These are phyloP conservation scores for Leptura quadrifasciata DNA, from an alignment of 2,888 invertebrate species.

Conservation along the genomic window DNA sequence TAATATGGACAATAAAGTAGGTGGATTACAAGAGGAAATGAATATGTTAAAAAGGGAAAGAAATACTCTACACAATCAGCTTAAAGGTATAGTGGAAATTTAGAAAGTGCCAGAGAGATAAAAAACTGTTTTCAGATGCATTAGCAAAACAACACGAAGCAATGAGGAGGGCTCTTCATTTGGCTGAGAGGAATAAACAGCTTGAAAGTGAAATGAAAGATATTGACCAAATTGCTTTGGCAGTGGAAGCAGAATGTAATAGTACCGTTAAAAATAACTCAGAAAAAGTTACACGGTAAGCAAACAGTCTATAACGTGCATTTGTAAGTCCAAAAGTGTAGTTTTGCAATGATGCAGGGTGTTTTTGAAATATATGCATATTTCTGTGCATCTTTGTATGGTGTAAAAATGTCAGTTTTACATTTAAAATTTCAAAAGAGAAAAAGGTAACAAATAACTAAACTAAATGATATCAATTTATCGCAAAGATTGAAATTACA, in stretches of 20 bases:
- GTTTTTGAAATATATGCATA: no score
- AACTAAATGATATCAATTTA: no score
- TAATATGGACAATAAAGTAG: conserved; percentile 75
- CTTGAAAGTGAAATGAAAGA: conserved; percentile 84
- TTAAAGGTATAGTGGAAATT: conserved; percentile 71
- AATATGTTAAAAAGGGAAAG: conserved; percentile 79
- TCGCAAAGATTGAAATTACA: no score
- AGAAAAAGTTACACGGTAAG: conserved; percentile 72
- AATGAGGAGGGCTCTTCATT: conserved; percentile 83
- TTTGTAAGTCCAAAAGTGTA: no score
- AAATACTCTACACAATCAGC: conserved; percentile 76
- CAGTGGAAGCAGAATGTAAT: conserved; percentile 87
- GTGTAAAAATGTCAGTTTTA: no score
- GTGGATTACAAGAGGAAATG: conserved; percentile 76
- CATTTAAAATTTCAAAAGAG: no score
- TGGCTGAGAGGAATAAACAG: conserved; percentile 84
- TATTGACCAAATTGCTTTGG: conserved; percentile 84
- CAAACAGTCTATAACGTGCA: conserved; percentile 13
- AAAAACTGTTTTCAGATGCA: conserved; percentile 71
- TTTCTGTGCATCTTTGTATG: no score
- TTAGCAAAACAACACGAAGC: conserved; percentile 86
- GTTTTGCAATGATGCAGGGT: no score
- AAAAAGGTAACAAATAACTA: no score
- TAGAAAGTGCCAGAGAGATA: neutral
- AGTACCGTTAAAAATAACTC: conserved; percentile 79